Percentiles rank a stretch among this genome's conserved stretches.
Conservation (phyloP, 1,140 invertebrate genomes). For the Drosophila repletoides region DNA sequence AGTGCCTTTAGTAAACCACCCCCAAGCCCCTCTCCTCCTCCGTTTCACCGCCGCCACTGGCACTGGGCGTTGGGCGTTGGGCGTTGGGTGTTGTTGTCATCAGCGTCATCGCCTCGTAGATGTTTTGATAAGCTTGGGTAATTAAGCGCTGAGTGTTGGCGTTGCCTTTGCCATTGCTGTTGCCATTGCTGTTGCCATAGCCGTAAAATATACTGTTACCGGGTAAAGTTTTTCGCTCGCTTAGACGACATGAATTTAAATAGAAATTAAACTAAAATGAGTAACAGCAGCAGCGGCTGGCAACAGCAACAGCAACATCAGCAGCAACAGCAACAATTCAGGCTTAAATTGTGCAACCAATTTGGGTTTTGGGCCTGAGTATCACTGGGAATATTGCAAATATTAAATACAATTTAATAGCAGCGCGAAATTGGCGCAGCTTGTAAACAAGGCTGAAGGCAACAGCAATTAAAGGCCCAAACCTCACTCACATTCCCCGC, state of each 20-base stretch:
- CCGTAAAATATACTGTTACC: slow-evolving; percentile 32
- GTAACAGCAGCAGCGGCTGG: slow-evolving; percentile 12
- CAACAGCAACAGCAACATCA: not conserved
- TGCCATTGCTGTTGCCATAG: slow-evolving; percentile 37
- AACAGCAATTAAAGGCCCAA: slow-evolving; percentile 61
- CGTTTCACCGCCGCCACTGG: not conserved
- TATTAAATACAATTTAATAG: slow-evolving; percentile 67
- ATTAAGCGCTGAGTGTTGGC: slow-evolving; percentile 67
- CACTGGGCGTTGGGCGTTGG: not conserved
- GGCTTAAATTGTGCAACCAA: slow-evolving; percentile 72
- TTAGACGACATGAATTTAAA: slow-evolving; percentile 78
- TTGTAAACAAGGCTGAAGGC: slow-evolving; percentile 56
- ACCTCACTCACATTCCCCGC: not conserved
- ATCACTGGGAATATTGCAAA: slow-evolving; percentile 38
- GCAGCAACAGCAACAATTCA: slow-evolving; percentile 35
- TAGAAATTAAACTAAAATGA: slow-evolving; percentile 79
- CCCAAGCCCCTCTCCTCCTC: not conserved
- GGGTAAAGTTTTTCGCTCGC: slow-evolving; percentile 59
- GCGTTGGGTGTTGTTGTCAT: slow-evolving; percentile 31
- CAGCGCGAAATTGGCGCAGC: slow-evolving; percentile 68
- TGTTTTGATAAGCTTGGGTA: slow-evolving; percentile 76
- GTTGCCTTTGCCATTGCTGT: slow-evolving; percentile 24
- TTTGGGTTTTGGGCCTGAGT: slow-evolving; percentile 21
- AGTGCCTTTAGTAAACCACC: slow-evolving; percentile 4
- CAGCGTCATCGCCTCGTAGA: slow-evolving; percentile 55